Evolutionary conservation across 2,797 vertebrate genomes (phyloP).

Genomic region (Trachops cirrhosus): DNA sequence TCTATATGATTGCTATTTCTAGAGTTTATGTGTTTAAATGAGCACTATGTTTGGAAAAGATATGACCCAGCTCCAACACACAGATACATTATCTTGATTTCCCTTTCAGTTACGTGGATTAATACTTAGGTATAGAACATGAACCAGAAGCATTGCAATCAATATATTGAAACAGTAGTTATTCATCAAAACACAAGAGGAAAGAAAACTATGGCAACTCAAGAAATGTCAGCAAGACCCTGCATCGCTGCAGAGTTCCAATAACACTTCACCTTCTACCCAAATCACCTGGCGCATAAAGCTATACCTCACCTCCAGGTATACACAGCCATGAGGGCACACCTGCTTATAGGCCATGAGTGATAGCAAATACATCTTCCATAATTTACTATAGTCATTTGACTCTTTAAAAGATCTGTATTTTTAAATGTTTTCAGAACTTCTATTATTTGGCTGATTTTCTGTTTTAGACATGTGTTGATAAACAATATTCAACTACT

Average conservation of each 20-base stretch:
- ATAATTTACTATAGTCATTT: neutral
- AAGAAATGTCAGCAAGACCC: neutral
- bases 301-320: rapidly evolving
- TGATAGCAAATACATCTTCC: neutral
- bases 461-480: neutral
- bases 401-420: neutral
- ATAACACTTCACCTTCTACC: neutral
- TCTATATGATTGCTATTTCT: neutral
- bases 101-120: neutral
- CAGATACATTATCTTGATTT: neutral
- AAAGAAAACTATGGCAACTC: neutral
- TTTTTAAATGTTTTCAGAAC: neutral
- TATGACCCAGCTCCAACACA: too few species aligned
- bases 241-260: neutral
- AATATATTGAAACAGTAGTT: neutral
- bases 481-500: neutral
- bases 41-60: neutral
- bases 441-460: neutral
- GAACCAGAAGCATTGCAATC: neutral
- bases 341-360: neutral
- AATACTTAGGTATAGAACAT: neutral
- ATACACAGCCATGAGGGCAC: neutral
- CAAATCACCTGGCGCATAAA: neutral
- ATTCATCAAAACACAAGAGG: neutral
- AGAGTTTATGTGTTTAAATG: neutral